A percentile compares a stretch with the other conserved stretches of the same genome.
phyloP scores from a whole-genome alignment of 1,140 invertebrate species.

The Drosophila azteca region DNA sequence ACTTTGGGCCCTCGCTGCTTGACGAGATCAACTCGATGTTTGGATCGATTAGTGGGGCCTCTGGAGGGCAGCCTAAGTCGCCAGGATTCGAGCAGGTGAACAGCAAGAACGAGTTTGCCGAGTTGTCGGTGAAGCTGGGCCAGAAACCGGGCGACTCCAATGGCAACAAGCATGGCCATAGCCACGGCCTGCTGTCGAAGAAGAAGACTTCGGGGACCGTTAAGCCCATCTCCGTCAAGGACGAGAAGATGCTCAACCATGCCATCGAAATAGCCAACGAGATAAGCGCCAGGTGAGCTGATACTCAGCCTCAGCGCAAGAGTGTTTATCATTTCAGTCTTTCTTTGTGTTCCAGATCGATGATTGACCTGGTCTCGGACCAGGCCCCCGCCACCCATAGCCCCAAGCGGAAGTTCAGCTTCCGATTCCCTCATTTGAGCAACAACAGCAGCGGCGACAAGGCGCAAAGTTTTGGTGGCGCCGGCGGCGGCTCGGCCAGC shows the following conservation, averaged over 20 bases:
- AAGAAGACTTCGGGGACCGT: constrained; percentile 93
- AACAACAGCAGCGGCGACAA: constrained; percentile 53
- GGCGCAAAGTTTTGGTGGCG: constrained; percentile 6
- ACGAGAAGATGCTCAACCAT: constrained; percentile 95
- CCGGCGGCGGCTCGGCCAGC: constrained; percentile 27
- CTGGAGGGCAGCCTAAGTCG: constrained; percentile 79
- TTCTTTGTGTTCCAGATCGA: constrained; percentile 85
- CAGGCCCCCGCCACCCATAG: constrained; percentile 89
- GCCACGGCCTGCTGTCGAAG: constrained; percentile 60
- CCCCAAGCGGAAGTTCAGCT: constrained; percentile 94
- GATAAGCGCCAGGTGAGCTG: constrained; percentile 88
- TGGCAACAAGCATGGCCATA: constrained; percentile 70
- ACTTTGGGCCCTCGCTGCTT: constrained; percentile 95
- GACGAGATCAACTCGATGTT: constrained; percentile 98
- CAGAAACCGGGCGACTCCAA: constrained; percentile 68
- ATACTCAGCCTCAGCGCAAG: not conserved
- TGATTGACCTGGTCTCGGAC: constrained; percentile 91
- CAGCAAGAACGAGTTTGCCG: constrained; percentile 86
- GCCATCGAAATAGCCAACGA: constrained; percentile 97
- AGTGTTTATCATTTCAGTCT: not conserved
- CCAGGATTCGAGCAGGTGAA: constrained; percentile 88
- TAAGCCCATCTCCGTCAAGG: constrained; percentile 96
- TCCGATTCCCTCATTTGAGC: constrained; percentile 88
- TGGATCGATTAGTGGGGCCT: constrained; percentile 86
- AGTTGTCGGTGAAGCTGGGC: constrained; percentile 86